These are phyloP conservation scores for Phyllotreta cruciferae DNA, from an alignment of 2,888 invertebrate species.

Conservation along the genomic window DNA sequence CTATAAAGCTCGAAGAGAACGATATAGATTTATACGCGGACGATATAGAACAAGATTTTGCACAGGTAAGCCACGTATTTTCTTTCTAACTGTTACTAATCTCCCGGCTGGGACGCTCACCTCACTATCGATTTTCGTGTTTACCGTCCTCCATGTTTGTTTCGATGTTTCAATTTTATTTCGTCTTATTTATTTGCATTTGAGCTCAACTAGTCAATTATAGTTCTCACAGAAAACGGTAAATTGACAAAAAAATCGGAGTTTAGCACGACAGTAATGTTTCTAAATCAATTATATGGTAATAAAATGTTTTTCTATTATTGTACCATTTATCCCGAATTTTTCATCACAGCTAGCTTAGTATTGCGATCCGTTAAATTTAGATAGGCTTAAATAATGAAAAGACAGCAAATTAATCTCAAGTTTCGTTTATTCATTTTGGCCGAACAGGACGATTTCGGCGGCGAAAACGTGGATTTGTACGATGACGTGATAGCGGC, in stretches of 20 bases:
- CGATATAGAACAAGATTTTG: conserved; percentile 95
- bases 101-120: not conserved
- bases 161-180: conserved; percentile 3
- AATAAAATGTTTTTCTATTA: too few species aligned
- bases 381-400: not conserved
- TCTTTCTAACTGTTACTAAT: not conserved
- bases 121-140: conserved; percentile 15
- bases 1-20: conserved; percentile 85
- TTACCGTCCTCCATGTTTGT: conserved; percentile 22
- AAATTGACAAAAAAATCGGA: too few species aligned
- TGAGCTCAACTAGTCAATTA: too few species aligned
- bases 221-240: too few species aligned
- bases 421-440: not conserved
- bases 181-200: not conserved
- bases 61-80: conserved; percentile 64
- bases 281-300: too few species aligned
- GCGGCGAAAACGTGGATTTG: conserved; percentile 88
- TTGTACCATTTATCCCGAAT: too few species aligned
- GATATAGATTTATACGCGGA: conserved; percentile 98
- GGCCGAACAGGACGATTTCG: conserved; percentile 74
- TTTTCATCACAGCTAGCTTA: too few species aligned
- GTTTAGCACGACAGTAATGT: too few species aligned
- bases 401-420: not conserved
- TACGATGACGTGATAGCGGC: conserved; percentile 95
- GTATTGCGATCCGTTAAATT: too few species aligned